phyloP scores from a whole-genome alignment of 2,797 vertebrate species.

The Iguana delicatissima region DNA sequence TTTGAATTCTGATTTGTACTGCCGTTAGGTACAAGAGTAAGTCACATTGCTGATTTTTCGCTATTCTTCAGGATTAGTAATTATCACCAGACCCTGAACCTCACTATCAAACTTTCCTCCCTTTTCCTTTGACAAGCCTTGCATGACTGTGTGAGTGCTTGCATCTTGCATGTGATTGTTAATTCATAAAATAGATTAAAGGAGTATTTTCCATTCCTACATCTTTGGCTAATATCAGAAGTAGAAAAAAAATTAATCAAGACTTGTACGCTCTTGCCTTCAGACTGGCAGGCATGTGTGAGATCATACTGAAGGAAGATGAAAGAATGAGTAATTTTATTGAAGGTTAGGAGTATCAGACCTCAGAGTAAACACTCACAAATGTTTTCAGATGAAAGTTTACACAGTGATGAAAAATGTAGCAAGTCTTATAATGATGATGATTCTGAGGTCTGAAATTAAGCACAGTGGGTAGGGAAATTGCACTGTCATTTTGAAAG shows the following conservation, averaged over 20 bases:
- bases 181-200: neutral
- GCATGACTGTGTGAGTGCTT: too few species aligned
- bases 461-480: constrained; percentile 22
- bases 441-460: constrained; percentile 7
- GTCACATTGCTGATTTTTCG: too few species aligned
- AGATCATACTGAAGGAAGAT: neutral
- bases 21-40: too few species aligned
- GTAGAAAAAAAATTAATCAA: neutral
- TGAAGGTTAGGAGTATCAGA: neutral
- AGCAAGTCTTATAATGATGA: constrained; percentile 7
- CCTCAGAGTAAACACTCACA: neutral
- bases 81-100: too few species aligned
- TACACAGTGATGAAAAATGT: constrained; percentile 4
- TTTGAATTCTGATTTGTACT: too few species aligned
- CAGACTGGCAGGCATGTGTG: neutral
- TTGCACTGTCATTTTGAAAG: constrained; percentile 20
- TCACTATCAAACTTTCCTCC: too few species aligned
- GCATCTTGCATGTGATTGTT: too few species aligned
- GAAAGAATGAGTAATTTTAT: constrained; percentile 16
- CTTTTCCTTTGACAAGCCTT: too few species aligned
- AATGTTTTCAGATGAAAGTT: constrained; percentile 17
- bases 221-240: neutral
- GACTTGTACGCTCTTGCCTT: neutral
- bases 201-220: neutral
- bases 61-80: too few species aligned